Base-by-base conservation (phyloP, 2,113 vertebrate genomes). In the Ondatra zibethicus region DNA sequence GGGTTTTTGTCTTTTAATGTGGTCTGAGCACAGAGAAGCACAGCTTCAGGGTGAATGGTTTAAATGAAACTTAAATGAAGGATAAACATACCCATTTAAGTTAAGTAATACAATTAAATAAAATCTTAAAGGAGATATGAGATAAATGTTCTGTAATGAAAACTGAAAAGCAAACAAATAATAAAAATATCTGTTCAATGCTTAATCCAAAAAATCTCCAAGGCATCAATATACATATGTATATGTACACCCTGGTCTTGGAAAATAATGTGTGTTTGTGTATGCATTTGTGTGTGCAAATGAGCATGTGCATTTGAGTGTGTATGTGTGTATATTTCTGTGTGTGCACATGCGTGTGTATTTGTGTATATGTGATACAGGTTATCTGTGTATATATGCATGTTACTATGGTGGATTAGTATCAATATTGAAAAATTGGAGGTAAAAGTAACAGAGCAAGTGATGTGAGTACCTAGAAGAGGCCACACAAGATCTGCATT, bases 401-500 rank as follows among this genome's bases (percentile, higher is more conserved):
- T 52, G 7, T 94, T 68, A 89, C 52, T 27, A 94, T 39, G 21
- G 17, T 66, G 14, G 19, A 76, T 93, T 7, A 39, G 5, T 70
- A 76, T 61, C n/a, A 94, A 84, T 55, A 89, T 23, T 76, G 68
- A 96, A 91, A 82, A 7, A 89, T 65, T 36, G 82, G 52, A 92
- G n/a, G 8, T 82, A 81, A 58, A 93, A 95, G 85, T 11, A 75
- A n/a, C 25, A 75, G 63, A 85, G 23, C 27, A 75, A 66, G 2
- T n/a, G 70, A 39, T 66, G 0, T 17, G 19, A 89, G 39, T 13
- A 23, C 81, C 47, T 61, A 42, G 27, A 88, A 73, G 45, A 7
- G 12, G 23, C 2, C 17, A 29, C 6, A 7, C 29, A 78, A 84
- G 42, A 42, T 42, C 45, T 0, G 29, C 1, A 76, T 58, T 77